phyloP scores from a whole-genome alignment of 2,888 invertebrate species.

The Seladonia tumulorum region DNA sequence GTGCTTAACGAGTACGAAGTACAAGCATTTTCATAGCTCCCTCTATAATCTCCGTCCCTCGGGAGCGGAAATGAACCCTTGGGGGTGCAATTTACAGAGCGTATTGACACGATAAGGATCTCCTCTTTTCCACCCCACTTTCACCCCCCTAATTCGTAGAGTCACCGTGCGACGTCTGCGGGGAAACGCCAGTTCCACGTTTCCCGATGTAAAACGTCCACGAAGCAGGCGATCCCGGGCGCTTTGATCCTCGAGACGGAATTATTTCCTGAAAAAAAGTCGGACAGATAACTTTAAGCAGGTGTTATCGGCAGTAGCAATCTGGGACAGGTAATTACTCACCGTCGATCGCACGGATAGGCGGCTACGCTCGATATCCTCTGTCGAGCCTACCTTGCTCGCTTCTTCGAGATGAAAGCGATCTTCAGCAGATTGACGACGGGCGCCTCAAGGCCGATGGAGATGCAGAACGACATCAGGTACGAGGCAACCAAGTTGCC shows the following conservation, averaged over 20 bases:
- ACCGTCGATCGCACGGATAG: slow-evolving; percentile 35
- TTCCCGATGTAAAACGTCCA: slow-evolving; percentile 11
- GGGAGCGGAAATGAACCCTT: neutral
- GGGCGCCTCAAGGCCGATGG: slow-evolving; percentile 93
- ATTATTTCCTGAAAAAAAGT: slow-evolving; percentile 14
- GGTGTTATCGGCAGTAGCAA: neutral
- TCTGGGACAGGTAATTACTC: slow-evolving; percentile 22
- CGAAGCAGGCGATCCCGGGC: neutral
- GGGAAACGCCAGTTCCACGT: neutral
- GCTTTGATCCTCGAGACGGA: neutral
- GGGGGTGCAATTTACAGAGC: neutral
- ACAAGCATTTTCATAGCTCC: neutral
- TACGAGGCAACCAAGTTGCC: slow-evolving; percentile 93
- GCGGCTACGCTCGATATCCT: neutral
- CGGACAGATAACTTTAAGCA: neutral
- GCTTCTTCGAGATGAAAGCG: slow-evolving; percentile 84
- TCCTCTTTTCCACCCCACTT: too few relatives aligned
- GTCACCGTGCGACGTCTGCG: neutral
- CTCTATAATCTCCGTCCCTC: neutral
- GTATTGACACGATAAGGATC: neutral
- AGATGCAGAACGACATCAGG: slow-evolving; percentile 90
- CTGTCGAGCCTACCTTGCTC: slow-evolving; percentile 79
- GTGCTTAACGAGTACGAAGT: neutral
- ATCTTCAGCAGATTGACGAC: slow-evolving; percentile 91
- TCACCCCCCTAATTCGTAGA: slow-evolving; percentile 9